phyloP scores from a whole-genome alignment of 2,113 vertebrate genomes.

The Zootoca vivipara region DNA sequence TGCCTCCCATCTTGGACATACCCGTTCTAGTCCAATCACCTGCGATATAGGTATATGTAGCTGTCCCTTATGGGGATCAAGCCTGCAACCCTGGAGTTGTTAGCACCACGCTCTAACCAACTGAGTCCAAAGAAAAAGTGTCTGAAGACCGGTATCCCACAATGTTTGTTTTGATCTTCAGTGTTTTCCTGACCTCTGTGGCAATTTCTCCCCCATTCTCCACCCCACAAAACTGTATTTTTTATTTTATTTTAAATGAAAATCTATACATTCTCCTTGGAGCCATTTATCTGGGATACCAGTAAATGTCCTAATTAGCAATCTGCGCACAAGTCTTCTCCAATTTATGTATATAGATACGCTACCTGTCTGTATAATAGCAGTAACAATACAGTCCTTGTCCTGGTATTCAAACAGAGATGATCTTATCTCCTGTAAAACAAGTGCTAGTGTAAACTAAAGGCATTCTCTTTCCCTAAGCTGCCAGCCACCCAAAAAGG shows the following conservation, averaged over 20 bases:
- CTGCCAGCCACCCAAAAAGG: conserved; percentile 36
- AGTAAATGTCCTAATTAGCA: neutral
- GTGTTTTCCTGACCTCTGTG: neutral
- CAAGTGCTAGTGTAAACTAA: conserved; percentile 33
- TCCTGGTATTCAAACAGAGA: conserved; percentile 16
- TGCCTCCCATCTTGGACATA: no score
- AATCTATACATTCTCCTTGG: neutral
- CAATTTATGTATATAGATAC: neutral
- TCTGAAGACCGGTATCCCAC: neutral
- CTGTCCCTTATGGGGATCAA: no score
- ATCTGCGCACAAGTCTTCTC: neutral
- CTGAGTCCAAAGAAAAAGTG: neutral
- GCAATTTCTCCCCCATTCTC: neutral
- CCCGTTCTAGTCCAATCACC: no score
- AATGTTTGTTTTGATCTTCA: neutral
- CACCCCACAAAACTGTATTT: neutral
- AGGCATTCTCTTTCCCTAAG: conserved; percentile 39
- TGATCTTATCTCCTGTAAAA: conserved; percentile 30
- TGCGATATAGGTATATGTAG: no score
- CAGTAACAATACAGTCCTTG: neutral
- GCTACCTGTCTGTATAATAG: neutral
- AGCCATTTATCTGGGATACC: neutral
- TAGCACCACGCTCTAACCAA: no score
- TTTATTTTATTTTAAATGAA: neutral
- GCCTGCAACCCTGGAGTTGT: no score